Base-by-base conservation (phyloP, 2,888 invertebrate genomes). In the Digitonthophagus gazella region DNA sequence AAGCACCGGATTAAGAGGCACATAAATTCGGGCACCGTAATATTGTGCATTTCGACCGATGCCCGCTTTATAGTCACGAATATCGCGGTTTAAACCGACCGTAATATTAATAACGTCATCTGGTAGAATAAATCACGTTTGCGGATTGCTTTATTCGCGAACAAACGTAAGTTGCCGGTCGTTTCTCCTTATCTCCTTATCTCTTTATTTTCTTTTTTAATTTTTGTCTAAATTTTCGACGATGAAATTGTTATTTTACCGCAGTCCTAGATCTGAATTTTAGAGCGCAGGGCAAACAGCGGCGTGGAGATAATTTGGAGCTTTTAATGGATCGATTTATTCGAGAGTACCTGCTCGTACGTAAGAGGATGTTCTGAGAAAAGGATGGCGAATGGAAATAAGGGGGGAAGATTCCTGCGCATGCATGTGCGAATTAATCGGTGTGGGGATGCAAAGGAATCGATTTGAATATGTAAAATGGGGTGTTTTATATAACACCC, bases 241-340 rank as follows among this genome's bases (percentile, higher is more conserved):
- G n/a, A n/a, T n/a, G 11, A 44, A 44, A 1, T 44, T 44, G 6
- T 44, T 44, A 3, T 44, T 44, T 3, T 44, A 44, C 28, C 1
- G 11, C 11, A 44, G n/a, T 44, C 6, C 28, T 8, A 44, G 28
- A 2, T 11, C 28, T 44, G 11, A 8, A 44, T 44, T 44, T 44
- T 8, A 3, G 28, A 8, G 28, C 73, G 72, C 73, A 74, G 74
- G 75, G 74, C 75, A 76, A 77, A 78, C 76, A 79, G 76, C 78
- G 77, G 78, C 75, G 72, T 76, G 78, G 78, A 78, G 75, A 76
- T 78, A 78, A 79, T 79, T 79, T 78, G 77, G 78, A 77, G 77
- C 76, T 77, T 76, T 77, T 77, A 78, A 76, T 75, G 76, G 74
- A 71, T 72, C 71, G 72, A 72, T 72, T 71, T 70, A 66, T 71